Conservation (phyloP, 2,888 invertebrate species). For the Neelides folsomi region DNA sequence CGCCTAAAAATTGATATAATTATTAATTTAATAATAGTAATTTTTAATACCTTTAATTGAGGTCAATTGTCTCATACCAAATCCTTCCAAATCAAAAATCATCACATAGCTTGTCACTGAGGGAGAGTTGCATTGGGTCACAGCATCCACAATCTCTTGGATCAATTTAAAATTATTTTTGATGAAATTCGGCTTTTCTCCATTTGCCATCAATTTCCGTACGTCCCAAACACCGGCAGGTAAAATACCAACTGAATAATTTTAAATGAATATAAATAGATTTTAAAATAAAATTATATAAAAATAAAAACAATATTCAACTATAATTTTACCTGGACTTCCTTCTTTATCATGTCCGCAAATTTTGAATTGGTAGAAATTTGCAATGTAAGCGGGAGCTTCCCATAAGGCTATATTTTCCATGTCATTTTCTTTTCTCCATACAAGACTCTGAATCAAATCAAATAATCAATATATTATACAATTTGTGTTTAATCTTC, state of each 20-base stretch:
- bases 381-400: background rate
- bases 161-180: constrained; percentile 1
- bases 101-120: constrained; percentile 5
- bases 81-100: constrained; percentile 6
- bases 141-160: constrained; percentile 1
- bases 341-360: constrained; percentile 4
- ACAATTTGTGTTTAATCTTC: no score
- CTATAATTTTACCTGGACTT: constrained; percentile 2
- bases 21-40: no score
- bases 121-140: background rate
- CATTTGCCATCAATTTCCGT: constrained; percentile 2
- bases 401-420: constrained; percentile 1
- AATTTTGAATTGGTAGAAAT: background rate
- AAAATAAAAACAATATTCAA: background rate
- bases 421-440: constrained; percentile 5
- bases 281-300: background rate
- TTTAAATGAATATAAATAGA: background rate
- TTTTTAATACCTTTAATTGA: constrained; percentile 7
- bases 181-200: constrained; percentile 3
- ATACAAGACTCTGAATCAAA: constrained; percentile 2
- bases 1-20: no score
- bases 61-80: constrained; percentile 3
- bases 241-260: background rate
- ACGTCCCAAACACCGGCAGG: constrained; percentile 6
- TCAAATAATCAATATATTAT: background rate